A percentile compares a stretch with the other conserved stretches of the same genome.
These are phyloP conservation scores for Argyrosomus regius DNA, from an alignment of 2,797 vertebrate species.

Conservation along the genomic window DNA sequence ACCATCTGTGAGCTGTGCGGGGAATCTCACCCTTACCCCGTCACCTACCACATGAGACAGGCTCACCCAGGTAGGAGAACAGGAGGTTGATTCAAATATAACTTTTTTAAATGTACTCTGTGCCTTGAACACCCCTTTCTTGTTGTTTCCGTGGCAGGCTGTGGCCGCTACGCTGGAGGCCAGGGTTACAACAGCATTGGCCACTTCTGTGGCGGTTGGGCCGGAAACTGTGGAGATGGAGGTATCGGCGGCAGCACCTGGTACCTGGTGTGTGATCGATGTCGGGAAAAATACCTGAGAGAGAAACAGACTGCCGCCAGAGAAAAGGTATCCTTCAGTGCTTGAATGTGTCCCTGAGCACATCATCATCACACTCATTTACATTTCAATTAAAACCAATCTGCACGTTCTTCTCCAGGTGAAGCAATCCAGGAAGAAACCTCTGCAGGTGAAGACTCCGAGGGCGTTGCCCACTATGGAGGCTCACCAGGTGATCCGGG, in stretches of 20 bases:
- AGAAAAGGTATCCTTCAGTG: constrained; percentile 89
- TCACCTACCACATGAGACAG: constrained; percentile 99
- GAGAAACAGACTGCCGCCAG: constrained; percentile 98
- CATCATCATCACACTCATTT: neutral
- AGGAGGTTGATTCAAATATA: neutral
- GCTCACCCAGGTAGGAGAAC: constrained; percentile 94
- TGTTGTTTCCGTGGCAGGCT: constrained; percentile 84
- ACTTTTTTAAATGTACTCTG: neutral
- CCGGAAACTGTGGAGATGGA: constrained; percentile 98
- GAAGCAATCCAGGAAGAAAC: constrained; percentile 97
- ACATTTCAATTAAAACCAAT: constrained; percentile 13
- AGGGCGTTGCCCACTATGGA: constrained; percentile 98
- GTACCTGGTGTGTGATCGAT: constrained; percentile 98
- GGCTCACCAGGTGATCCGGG: constrained; percentile 98
- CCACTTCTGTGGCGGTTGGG: constrained; percentile 99
- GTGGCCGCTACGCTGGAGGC: constrained; percentile 97
- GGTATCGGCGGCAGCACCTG: constrained; percentile 99
- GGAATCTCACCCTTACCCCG: constrained; percentile 97
- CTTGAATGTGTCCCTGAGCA: neutral
- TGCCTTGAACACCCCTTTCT: neutral
- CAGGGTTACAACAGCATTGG: constrained; percentile 99
- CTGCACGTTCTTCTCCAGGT: constrained; percentile 83
- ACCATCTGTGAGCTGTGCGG: constrained; percentile 98
- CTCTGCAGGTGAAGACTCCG: constrained; percentile 96
- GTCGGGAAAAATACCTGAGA: constrained; percentile 97